These are phyloP conservation scores for Penaeus chinensis DNA, from an alignment of 1,140 invertebrate species.

Conservation along the genomic window DNA sequence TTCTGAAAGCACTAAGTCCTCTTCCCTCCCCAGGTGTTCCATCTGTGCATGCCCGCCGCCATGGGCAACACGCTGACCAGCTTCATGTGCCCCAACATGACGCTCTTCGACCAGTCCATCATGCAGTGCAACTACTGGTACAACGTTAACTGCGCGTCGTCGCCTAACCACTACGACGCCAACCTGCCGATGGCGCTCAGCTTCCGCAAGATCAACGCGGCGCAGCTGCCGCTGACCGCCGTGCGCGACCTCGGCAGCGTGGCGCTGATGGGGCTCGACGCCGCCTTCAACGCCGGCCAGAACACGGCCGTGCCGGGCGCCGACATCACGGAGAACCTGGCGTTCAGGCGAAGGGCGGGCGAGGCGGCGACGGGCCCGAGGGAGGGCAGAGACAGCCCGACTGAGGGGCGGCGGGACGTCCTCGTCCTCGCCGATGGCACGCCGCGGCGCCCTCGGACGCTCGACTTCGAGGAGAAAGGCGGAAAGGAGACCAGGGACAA, in stretches of 20 bases:
- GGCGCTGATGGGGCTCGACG: constrained; percentile 4
- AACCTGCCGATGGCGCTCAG: constrained; percentile 91
- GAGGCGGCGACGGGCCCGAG: not conserved
- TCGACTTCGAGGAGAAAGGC: not conserved
- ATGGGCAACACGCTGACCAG: constrained; percentile 89
- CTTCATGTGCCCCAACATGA: constrained; percentile 88
- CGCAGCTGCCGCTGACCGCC: constrained; percentile 44
- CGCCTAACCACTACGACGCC: constrained; percentile 82
- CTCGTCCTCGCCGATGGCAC: not conserved
- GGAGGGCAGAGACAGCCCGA: not conserved
- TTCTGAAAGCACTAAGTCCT: not conserved
- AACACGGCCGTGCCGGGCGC: not conserved
- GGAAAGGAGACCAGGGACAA: not conserved
- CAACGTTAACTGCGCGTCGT: constrained; percentile 87
- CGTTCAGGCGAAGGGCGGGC: not conserved
- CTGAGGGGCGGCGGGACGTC: no score
- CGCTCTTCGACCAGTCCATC: constrained; percentile 88
- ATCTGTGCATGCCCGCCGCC: constrained; percentile 89
- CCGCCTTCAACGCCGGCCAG: constrained; percentile 8
- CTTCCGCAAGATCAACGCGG: constrained; percentile 87
- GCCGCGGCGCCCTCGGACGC: not conserved
- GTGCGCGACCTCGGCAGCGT: constrained; percentile 5
- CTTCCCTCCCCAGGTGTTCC: constrained; percentile 79
- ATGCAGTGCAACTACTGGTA: constrained; percentile 94
- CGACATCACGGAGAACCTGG: not conserved